Conservation (phyloP, 2,113 vertebrate genomes). For the Neogale vison region DNA sequence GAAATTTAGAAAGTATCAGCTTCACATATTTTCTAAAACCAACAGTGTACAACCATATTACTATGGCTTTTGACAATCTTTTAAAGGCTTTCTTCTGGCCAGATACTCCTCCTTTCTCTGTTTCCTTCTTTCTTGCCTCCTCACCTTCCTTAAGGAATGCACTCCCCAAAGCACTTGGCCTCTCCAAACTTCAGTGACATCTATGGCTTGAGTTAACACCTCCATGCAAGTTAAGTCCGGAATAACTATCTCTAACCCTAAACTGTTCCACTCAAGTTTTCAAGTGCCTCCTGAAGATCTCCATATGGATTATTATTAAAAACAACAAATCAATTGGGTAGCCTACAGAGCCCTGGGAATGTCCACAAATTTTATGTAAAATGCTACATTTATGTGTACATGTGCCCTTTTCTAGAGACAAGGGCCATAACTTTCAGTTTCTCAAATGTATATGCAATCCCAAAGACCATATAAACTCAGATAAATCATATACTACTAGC, state of each 20-base stretch:
- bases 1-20: neutral
- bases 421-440: neutral
- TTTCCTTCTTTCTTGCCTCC: neutral
- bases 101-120: neutral
- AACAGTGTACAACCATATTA: neutral
- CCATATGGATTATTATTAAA: neutral
- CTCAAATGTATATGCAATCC: neutral
- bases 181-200: neutral
- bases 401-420: neutral
- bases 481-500: neutral
- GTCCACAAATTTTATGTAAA: neutral
- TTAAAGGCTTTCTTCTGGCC: neutral
- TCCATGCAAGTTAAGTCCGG: neutral
- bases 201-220: neutral
- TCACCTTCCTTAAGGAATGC: neutral
- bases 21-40: neutral
- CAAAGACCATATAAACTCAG: neutral
- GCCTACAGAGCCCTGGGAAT: neutral
- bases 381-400: neutral
- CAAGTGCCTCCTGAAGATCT: neutral
- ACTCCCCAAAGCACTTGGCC: neutral
- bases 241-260: neutral
- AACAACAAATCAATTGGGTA: neutral
- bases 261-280: neutral
- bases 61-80: neutral